Evolutionary conservation across 2,888 invertebrate genomes (phyloP).

Genomic region (Alsophila aescularia): DNA sequence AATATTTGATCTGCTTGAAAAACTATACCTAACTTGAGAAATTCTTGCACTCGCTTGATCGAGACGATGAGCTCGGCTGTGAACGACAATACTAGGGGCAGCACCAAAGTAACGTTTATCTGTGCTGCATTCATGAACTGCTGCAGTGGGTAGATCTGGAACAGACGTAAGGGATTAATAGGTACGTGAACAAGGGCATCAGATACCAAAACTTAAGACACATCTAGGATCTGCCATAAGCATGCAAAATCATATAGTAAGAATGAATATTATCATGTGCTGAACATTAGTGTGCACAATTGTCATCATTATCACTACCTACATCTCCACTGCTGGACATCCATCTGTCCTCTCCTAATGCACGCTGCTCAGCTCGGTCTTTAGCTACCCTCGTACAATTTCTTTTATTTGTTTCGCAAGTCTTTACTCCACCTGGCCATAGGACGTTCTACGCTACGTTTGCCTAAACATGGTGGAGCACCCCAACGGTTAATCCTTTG

Average conservation of each 20-base stretch:
- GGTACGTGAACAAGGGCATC: neutral
- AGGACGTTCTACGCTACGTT: too few species aligned
- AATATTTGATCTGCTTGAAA: too few species aligned
- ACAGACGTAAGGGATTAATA: slow-evolving; percentile 19
- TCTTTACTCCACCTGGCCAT: too few species aligned
- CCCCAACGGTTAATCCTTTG: too few species aligned
- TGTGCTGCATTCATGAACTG: slow-evolving; percentile 75
- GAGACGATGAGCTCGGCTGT: slow-evolving; percentile 83
- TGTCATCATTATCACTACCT: too few species aligned
- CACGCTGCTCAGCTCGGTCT: too few species aligned
- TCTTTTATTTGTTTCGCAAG: too few species aligned
- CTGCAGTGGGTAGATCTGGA: slow-evolving; percentile 77
- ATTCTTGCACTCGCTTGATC: slow-evolving; percentile 68
- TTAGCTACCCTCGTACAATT: too few species aligned
- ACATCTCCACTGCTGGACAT: too few species aligned
- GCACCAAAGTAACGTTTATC: slow-evolving; percentile 71
- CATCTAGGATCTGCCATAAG: neutral
- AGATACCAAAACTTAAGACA: neutral
- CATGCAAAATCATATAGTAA: too few species aligned
- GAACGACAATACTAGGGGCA: slow-evolving; percentile 81
- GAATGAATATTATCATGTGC: neutral
- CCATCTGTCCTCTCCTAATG: too few species aligned
- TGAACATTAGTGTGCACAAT: neutral
- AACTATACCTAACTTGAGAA: slow-evolving; percentile 67
- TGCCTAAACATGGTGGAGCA: too few species aligned